Evolutionary conservation across 2,113 vertebrate species (phyloP).

Genomic region (Hydrochoerus hydrochaeris): DNA sequence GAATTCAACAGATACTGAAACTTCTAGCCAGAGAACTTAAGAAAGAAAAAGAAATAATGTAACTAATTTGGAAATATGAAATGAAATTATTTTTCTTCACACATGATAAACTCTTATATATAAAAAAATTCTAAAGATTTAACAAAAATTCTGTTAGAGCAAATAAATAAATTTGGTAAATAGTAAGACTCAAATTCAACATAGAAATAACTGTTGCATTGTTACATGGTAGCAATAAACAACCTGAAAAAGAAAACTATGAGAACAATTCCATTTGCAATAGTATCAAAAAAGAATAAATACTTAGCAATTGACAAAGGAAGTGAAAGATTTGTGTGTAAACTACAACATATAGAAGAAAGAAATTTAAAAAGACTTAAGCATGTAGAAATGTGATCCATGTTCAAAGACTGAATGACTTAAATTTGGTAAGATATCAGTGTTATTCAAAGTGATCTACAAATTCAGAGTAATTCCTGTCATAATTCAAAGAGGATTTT

Average conservation of each 20-base stretch:
- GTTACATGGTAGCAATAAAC: not conserved
- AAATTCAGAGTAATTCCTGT: not conserved
- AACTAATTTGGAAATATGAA: not conserved
- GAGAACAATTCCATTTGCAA: not conserved
- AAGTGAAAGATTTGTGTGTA: not conserved
- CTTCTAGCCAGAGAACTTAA: not conserved
- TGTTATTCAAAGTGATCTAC: not conserved
- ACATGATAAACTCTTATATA: not conserved
- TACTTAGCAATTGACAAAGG: not conserved
- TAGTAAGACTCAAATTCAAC: not conserved
- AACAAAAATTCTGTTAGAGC: not conserved
- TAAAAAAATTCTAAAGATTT: not conserved
- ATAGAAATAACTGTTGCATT: not conserved
- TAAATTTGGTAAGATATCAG: not conserved
- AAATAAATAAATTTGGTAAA: not conserved
- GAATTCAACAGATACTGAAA: not conserved
- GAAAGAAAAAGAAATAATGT: not conserved
- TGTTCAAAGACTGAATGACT: not conserved
- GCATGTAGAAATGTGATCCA: not conserved
- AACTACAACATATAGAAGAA: not conserved
- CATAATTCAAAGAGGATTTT: not conserved
- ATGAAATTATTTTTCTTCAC: not conserved
- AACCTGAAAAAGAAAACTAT: not conserved
- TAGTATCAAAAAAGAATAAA: not conserved
- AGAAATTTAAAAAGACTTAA: not conserved